Conservation (phyloP, 2,113 vertebrate genomes). For the Phalacrocorax brasilianus region DNA sequence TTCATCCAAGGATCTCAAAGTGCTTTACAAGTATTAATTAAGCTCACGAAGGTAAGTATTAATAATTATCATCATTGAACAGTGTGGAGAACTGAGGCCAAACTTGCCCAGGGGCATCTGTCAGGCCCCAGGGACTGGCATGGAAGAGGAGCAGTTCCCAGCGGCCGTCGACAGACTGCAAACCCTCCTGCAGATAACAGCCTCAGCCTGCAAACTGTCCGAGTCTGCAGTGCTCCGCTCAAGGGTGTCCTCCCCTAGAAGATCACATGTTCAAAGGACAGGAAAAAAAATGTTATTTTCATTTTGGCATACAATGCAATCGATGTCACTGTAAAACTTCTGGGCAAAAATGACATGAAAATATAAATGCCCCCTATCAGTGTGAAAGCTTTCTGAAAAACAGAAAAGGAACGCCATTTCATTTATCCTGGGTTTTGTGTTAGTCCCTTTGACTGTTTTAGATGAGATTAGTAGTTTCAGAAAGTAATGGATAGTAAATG, state of each 20-base stretch:
- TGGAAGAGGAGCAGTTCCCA: neutral
- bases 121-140: neutral
- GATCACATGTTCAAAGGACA: neutral
- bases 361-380: accelerated
- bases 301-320: neutral
- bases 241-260: neutral
- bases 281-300: neutral
- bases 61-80: conserved; percentile 33
- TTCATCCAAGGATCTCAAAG: conserved; percentile 44
- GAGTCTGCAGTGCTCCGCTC: neutral
- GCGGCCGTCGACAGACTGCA: neutral
- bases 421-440: neutral
- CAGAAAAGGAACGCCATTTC: neutral
- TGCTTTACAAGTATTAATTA: conserved; percentile 40
- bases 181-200: neutral
- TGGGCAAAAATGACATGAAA: neutral
- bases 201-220: neutral
- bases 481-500: neutral
- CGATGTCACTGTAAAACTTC: neutral
- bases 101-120: neutral
- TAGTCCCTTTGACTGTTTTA: neutral
- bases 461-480: neutral
- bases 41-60: neutral
- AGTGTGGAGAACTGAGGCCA: neutral
- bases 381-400: neutral